A percentile compares a stretch with the other conserved stretches of the same genome.
Conservation (phyloP, 1,140 invertebrate species). For the Philopotamus ludificatus region DNA sequence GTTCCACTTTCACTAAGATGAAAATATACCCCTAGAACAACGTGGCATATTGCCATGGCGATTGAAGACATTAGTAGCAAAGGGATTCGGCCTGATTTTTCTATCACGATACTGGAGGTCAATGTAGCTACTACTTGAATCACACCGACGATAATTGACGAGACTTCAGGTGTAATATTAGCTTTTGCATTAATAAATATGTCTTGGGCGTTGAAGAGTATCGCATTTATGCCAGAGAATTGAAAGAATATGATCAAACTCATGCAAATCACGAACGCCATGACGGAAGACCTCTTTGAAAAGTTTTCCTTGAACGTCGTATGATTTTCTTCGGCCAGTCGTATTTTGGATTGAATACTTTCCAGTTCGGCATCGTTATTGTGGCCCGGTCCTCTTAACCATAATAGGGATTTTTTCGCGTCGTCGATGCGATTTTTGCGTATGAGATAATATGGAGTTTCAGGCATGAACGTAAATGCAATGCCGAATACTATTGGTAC, state of each 20-base stretch:
- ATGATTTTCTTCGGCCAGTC: conserved; percentile 53
- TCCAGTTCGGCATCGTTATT: conserved; percentile 61
- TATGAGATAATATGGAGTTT: conserved; percentile 66
- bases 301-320: conserved; percentile 60
- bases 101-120: conserved; percentile 69
- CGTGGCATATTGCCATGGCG: conserved; percentile 62
- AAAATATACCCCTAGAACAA: conserved; percentile 65
- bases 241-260: conserved; percentile 85
- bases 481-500: conserved; percentile 67
- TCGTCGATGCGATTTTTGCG: conserved; percentile 60
- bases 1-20: conserved; percentile 55
- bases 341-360: conserved; percentile 61
- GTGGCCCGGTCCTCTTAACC: conserved; percentile 65
- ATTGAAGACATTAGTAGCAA: conserved; percentile 65
- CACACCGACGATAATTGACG: conserved; percentile 73
- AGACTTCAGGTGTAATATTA: conserved; percentile 55
- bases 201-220: conserved; percentile 74
- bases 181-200: conserved; percentile 72
- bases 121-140: conserved; percentile 76
- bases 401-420: conserved; percentile 63
- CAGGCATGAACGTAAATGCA: conserved; percentile 75
- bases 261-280: conserved; percentile 70
- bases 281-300: conserved; percentile 60
- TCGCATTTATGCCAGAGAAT: conserved; percentile 80
- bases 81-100: conserved; percentile 70